Evolutionary conservation across 2,113 vertebrate genomes (phyloP).

Genomic region (Podarcis cretensis): DNA sequence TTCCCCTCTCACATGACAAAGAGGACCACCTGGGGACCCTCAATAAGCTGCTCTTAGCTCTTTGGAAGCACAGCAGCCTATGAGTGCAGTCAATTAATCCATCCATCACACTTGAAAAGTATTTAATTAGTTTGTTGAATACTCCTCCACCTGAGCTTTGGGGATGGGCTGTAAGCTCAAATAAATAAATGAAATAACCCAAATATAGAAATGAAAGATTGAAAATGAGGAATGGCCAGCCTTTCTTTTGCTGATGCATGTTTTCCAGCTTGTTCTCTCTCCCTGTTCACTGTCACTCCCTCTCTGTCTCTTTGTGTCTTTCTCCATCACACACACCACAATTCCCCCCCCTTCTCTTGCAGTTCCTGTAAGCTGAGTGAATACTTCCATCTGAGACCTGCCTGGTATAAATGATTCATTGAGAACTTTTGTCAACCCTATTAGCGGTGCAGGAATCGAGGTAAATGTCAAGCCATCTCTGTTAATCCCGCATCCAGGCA

Average conservation of each 20-base stretch:
- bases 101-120: background rate
- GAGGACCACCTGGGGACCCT: background rate
- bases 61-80: background rate
- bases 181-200: background rate
- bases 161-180: background rate
- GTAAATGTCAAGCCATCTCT: constrained; percentile 71
- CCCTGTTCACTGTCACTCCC: background rate
- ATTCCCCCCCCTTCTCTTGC: background rate
- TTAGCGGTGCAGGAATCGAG: constrained; percentile 65
- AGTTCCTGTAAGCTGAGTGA: constrained; percentile 58
- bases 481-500: constrained; percentile 58
- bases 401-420: constrained; percentile 67
- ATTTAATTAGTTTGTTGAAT: background rate
- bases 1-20: background rate
- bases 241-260: background rate
- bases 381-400: constrained; percentile 62
- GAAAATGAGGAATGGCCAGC: background rate
- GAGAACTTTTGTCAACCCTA: constrained; percentile 66
- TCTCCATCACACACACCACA: no score
- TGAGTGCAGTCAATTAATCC: no score
- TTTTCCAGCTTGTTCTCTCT: no score
- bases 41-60: background rate
- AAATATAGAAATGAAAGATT: background rate
- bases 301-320: background rate
- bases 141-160: background rate